Base-by-base conservation (phyloP, 1,140 invertebrate species). In the Anastatus disparis region DNA sequence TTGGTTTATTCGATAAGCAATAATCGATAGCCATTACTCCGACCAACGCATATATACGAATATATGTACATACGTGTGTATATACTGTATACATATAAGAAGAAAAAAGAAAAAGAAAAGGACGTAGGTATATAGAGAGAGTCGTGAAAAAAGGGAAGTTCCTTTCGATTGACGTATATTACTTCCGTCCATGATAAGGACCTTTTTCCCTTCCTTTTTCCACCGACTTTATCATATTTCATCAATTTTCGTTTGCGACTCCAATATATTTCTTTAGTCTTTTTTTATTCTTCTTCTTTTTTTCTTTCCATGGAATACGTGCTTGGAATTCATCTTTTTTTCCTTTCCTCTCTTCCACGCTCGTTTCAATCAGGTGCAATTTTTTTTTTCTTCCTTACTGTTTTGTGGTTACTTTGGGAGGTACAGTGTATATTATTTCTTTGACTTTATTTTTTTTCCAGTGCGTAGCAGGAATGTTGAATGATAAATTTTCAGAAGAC, bases 1-100 rank as follows among this genome's bases (percentile, higher is more conserved):
- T 82, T 77, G 78, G 72, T 79, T 79, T 77, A 82, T 82, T 79
- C 75, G 78, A 81, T 82, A 81, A 80, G 72, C 76, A 74, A 74
- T 78, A 76, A 78, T 76, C 78, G 72, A 79, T 80, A 77, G 71
- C 72, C 55, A 74, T 75, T 76, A 75, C 73, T 40, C 29, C 7
- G 52, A 13, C 48, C n/a, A 12, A 52, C 48, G 24, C n/a, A 9
- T 15, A 15, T 48, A 48, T 48, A 48, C n/a, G n/a, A n/a, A n/a
- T n/a, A n/a, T n/a, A n/a, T n/a, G n/a, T n/a, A n/a, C n/a, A n/a
- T n/a, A n/a, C n/a, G n/a, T n/a, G n/a, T n/a, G n/a, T n/a, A n/a
- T n/a, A n/a, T n/a, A n/a, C n/a, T n/a, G n/a, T n/a, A n/a, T n/a
- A n/a, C n/a, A n/a, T n/a, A n/a, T n/a, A n/a, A n/a, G n/a, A n/a